Base-by-base conservation (phyloP, 2,797 vertebrate species). In the Enteromius radiatus region DNA sequence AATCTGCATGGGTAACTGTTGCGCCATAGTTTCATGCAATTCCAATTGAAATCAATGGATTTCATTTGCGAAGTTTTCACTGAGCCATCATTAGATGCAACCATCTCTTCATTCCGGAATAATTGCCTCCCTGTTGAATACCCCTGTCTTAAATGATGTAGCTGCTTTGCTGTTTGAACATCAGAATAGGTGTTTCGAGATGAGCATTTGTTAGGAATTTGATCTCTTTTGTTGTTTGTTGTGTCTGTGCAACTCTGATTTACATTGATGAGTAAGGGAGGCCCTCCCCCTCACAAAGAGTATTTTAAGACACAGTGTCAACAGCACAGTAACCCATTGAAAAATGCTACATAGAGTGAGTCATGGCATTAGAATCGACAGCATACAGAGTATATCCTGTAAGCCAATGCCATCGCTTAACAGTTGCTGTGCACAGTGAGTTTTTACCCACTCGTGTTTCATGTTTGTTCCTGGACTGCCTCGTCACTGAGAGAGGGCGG, bases 301-400 rank as follows among this genome's bases (percentile, higher is more conserved):
- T 88, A 88, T 88, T 88, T 88, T 88, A 85, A 85, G 85, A 82
- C 78, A 69, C 85, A n/a, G 87, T 85, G 85, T 87, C 85, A 88
- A 85, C 87, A 71, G 70, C 80, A 82, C 68, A 82, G 79, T 78
- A 82, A 80, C 69, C 79, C 85, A 85, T 84, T 87, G 85, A 87
- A 76, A 78, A 84, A 75, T 84, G 81, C 71, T 56, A 65, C 69
- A 31, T 74, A 73, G 81, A 64, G 63, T 87, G 85, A 87, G 82
- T 87, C 85, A 87, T 70, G 76, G 78, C 49, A 54, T 84, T 83
- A 70, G 41, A 83, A 78, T 70, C 54, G 9, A 69, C 54, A 59
- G 64, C 81, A 83, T 77, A 77, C 64, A 69, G 74, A 65, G 74
- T 83, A 59, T 83, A 83, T 65, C 74, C 65, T 82, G 81, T 82